These are phyloP conservation scores for Equus quagga DNA, from an alignment of 2,113 vertebrate genomes.

Conservation along the genomic window DNA sequence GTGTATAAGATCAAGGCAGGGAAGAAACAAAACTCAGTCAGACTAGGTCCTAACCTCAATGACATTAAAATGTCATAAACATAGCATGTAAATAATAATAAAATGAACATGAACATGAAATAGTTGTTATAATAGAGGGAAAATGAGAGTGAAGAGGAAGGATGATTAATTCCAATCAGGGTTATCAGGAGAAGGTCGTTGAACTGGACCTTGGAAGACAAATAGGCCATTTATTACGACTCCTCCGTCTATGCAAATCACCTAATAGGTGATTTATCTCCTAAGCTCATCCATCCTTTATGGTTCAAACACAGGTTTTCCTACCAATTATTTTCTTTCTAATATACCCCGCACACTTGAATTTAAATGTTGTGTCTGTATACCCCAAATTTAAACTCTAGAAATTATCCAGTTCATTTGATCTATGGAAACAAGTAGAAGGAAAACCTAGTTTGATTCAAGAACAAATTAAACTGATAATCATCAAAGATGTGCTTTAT, in stretches of 20 bases:
- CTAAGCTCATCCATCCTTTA: background rate
- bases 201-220: background rate
- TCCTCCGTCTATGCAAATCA: background rate
- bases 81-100: background rate
- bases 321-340: background rate
- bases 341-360: background rate
- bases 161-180: background rate
- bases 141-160: background rate
- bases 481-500: background rate
- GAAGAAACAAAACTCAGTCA: background rate
- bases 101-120: background rate
- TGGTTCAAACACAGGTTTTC: background rate
- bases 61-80: background rate
- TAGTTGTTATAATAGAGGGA: background rate
- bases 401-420: background rate
- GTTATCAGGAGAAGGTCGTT: background rate
- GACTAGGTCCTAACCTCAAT: background rate
- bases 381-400: background rate
- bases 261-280: background rate
- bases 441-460: background rate
- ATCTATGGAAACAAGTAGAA: background rate
- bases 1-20: background rate
- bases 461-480: background rate
- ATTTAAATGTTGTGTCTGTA: background rate
- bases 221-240: background rate